These are phyloP conservation scores for Limnothrissa miodon DNA, from an alignment of 2,113 vertebrate genomes.

Conservation along the genomic window DNA sequence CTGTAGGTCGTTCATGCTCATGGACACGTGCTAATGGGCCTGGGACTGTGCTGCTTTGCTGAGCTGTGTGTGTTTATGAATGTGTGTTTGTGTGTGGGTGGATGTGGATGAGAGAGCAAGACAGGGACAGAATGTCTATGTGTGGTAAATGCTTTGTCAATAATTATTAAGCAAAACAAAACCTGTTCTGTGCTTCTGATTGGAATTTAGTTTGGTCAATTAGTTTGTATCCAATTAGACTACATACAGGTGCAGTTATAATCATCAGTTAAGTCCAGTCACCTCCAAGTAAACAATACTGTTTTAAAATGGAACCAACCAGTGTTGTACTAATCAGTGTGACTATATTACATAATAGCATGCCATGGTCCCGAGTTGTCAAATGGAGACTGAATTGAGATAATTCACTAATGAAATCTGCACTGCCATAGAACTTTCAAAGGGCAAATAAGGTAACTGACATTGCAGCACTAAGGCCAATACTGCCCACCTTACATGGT, in stretches of 20 bases:
- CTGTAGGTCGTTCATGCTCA: background rate
- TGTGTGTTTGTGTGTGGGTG: background rate
- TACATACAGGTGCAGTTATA: background rate
- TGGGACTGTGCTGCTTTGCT: background rate
- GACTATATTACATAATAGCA: background rate
- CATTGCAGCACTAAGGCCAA: background rate
- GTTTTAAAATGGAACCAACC: background rate
- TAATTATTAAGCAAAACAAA: background rate
- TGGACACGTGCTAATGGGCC: background rate
- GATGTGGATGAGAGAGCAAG: background rate
- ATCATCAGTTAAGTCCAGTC: background rate
- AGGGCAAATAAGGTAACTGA: conserved; percentile 4
- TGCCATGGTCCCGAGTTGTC: background rate
- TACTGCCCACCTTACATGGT: background rate
- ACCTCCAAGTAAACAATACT: background rate
- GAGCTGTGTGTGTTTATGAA: background rate
- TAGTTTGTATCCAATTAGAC: background rate
- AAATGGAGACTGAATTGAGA: background rate
- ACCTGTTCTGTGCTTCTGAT: background rate
- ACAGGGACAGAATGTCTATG: too few species aligned
- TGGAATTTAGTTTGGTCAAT: background rate
- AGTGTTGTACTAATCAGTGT: background rate
- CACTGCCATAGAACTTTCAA: background rate
- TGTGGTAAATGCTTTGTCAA: background rate
- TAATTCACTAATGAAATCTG: background rate